These are phyloP conservation scores for Zalophus californianus DNA, from an alignment of 2,797 vertebrate genomes.

Conservation along the genomic window DNA sequence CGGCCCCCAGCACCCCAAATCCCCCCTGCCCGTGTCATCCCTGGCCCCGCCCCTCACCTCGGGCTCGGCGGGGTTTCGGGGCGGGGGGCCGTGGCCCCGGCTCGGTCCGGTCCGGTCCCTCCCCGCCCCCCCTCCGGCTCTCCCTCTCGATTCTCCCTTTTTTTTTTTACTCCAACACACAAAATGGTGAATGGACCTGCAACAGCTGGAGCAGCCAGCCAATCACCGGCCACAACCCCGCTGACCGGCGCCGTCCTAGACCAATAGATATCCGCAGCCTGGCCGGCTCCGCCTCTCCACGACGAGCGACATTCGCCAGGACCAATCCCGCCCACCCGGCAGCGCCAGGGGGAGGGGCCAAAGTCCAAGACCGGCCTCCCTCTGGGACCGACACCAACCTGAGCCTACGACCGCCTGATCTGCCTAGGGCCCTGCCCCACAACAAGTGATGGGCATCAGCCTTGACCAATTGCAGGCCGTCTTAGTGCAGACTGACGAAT, in stretches of 20 bases:
- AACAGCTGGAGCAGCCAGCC: constrained; percentile 94
- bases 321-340: constrained; percentile 75
- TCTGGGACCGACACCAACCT: constrained; percentile 79
- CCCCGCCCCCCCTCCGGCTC: constrained; percentile 80
- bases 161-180: constrained; percentile 97
- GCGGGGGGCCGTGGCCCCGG: constrained; percentile 80
- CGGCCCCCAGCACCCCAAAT: constrained; percentile 11
- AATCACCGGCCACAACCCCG: constrained; percentile 91
- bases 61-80: constrained; percentile 75
- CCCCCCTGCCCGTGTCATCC: constrained; percentile 60
- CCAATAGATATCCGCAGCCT: constrained; percentile 85
- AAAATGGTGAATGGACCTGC: constrained; percentile 99
- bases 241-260: constrained; percentile 88
- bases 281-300: constrained; percentile 80
- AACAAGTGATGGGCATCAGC: constrained; percentile 57
- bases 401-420: constrained; percentile 78
- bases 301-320: constrained; percentile 43
- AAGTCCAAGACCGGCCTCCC: constrained; percentile 77
- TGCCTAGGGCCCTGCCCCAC: constrained; percentile 57
- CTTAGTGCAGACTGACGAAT: constrained; percentile 87
- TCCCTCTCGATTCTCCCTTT: constrained; percentile 86
- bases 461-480: background rate
- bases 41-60: constrained; percentile 68
- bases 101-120: constrained; percentile 81
- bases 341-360: constrained; percentile 81